Evolutionary conservation across 2,888 invertebrate genomes (phyloP).

Genomic region (Galerucella nymphaeae): DNA sequence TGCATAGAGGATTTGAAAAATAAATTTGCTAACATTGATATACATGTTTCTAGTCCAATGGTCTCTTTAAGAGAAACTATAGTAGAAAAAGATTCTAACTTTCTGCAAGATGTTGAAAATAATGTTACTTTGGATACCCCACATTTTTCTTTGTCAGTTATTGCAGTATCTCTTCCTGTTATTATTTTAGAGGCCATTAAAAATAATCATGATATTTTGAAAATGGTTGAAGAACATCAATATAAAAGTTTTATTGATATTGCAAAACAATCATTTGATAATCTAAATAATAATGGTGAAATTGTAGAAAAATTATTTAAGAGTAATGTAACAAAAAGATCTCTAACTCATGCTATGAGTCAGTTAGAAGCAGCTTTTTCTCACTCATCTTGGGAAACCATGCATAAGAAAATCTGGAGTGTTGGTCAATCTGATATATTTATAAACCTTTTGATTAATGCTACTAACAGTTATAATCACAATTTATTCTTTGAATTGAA

Average conservation of each 20-base stretch:
- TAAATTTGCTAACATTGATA: slow-evolving; percentile 84
- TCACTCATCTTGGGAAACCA: slow-evolving; percentile 61
- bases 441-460: slow-evolving; percentile 89
- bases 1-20: slow-evolving; percentile 91
- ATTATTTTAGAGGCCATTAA: slow-evolving; percentile 78
- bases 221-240: slow-evolving; percentile 68
- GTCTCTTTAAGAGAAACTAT: slow-evolving; percentile 97
- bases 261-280: slow-evolving; percentile 51
- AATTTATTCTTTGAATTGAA: slow-evolving; percentile 67
- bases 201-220: slow-evolving; percentile 76
- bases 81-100: slow-evolving; percentile 78
- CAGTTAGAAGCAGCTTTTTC: slow-evolving; percentile 72
- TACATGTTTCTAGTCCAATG: slow-evolving; percentile 95
- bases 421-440: slow-evolving; percentile 92
- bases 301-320: slow-evolving; percentile 52
- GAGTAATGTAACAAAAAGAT: slow-evolving; percentile 49
- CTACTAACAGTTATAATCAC: slow-evolving; percentile 74
- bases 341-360: slow-evolving; percentile 61
- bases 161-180: slow-evolving; percentile 81
- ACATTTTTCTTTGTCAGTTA: slow-evolving; percentile 71
- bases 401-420: slow-evolving; percentile 83
- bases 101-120: slow-evolving; percentile 73
- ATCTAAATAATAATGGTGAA: slow-evolving; percentile 50
- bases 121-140: slow-evolving; percentile 43
- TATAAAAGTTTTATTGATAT: slow-evolving; percentile 54